phyloP scores from a whole-genome alignment of 2,113 vertebrate genomes.

The Chunga burmeisteri region DNA sequence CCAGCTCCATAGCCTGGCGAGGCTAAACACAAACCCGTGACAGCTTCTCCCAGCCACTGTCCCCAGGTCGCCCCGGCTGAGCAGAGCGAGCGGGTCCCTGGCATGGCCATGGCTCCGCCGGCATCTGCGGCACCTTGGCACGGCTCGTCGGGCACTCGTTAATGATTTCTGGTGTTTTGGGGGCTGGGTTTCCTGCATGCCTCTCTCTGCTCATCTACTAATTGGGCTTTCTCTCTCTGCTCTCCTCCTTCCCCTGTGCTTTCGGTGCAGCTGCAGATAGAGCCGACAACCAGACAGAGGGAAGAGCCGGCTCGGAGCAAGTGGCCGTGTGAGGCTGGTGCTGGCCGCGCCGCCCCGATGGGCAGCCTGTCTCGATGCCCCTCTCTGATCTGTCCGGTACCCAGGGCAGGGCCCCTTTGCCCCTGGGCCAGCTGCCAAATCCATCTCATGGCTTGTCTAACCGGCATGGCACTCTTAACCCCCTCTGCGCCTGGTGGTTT shows the following conservation, averaged over 20 bases:
- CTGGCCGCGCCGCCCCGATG: not conserved
- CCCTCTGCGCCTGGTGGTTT: not conserved
- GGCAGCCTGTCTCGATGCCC: not conserved
- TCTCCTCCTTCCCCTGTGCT: constrained; percentile 60
- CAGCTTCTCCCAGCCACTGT: not conserved
- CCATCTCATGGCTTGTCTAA: constrained; percentile 17
- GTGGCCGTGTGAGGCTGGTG: constrained; percentile 55
- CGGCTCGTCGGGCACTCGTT: not conserved
- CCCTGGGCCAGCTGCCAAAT: not conserved
- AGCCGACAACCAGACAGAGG: constrained; percentile 72
- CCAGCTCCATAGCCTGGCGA: not conserved
- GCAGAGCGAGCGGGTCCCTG: not conserved
- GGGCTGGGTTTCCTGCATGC: constrained; percentile 71
- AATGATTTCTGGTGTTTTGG: not conserved
- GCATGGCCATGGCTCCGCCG: rapidly evolving
- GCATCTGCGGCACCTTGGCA: not conserved
- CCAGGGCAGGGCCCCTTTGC: not conserved
- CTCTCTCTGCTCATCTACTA: constrained; percentile 73
- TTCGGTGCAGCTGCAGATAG: constrained; percentile 71
- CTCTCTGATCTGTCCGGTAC: not conserved
- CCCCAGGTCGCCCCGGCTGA: not conserved
- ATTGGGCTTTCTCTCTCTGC: constrained; percentile 69
- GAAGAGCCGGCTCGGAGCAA: constrained; percentile 65
- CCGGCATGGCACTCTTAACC: constrained; percentile 30
- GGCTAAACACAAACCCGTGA: not conserved